Evolutionary conservation across 2,888 invertebrate genomes (phyloP).

Genomic region (Cynaeus angustus): DNA sequence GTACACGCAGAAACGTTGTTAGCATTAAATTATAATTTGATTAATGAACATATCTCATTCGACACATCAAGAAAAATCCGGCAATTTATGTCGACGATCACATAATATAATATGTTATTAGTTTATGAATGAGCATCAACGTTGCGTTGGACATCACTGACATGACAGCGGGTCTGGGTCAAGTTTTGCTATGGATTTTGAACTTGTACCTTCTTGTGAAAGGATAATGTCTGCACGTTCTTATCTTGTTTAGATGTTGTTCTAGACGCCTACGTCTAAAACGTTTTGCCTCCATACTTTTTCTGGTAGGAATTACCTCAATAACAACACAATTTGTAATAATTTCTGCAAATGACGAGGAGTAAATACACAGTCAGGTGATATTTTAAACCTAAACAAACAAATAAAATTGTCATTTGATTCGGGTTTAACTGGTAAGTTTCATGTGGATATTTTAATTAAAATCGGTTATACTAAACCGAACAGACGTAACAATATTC

Average conservation of each 20-base stretch:
- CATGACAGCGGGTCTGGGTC: constrained; percentile 49
- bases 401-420: too few relatives aligned
- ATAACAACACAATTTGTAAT: neutral
- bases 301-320: neutral
- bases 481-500: too few relatives aligned
- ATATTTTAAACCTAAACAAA: neutral
- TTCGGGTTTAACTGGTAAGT: too few relatives aligned
- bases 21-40: constrained; percentile 45
- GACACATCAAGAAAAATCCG: constrained; percentile 45
- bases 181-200: constrained; percentile 46
- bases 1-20: constrained; percentile 26
- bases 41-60: constrained; percentile 41
- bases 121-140: constrained; percentile 38
- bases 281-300: neutral
- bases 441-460: too few relatives aligned
- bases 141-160: constrained; percentile 35
- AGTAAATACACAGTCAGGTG: too few relatives aligned
- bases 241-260: constrained; percentile 16
- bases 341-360: neutral
- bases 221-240: constrained; percentile 33
- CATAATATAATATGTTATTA: constrained; percentile 42
- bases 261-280: constrained; percentile 14
- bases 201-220: constrained; percentile 40
- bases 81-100: constrained; percentile 28
- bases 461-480: too few relatives aligned